Conservation (phyloP, 2,797 vertebrate genomes). For the Gallinago solitaria region DNA sequence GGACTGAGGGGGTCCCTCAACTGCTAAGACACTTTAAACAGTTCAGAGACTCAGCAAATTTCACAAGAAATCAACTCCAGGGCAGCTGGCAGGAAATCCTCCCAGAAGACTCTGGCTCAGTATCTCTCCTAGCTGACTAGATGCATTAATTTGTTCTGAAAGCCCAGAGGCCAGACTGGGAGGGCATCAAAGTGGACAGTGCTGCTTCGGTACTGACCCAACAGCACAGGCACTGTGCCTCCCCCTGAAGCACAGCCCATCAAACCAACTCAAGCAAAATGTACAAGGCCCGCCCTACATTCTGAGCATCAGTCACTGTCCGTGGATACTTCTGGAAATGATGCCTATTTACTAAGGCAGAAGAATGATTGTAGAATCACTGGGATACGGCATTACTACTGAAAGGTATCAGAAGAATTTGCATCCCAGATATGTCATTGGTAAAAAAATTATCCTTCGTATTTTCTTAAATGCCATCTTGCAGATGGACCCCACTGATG, state of each 20-base stretch:
- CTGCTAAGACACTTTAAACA: neutral
- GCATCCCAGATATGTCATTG: neutral
- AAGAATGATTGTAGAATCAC: neutral
- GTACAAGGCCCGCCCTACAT: neutral
- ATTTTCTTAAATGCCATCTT: neutral
- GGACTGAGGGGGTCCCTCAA: neutral
- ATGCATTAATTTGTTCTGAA: slow-evolving; percentile 16
- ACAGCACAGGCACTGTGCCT: neutral
- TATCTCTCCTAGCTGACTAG: neutral
- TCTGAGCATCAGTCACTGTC: neutral
- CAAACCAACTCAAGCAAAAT: neutral
- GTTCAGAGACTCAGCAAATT: slow-evolving; percentile 37
- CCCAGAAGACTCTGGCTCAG: neutral
- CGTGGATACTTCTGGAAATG: neutral
- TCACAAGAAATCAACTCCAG: neutral
- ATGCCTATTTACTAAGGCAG: neutral
- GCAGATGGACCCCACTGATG: neutral
- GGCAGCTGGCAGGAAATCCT: neutral
- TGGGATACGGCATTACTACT: neutral
- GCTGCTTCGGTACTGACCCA: neutral
- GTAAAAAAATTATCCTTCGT: neutral
- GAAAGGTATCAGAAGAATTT: neutral
- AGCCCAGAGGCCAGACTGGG: neutral
- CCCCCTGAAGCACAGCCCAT: neutral
- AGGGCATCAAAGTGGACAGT: neutral